phyloP scores from a whole-genome alignment of 2,113 vertebrate species.

The Sinocyclocheilus anophthalmus region DNA sequence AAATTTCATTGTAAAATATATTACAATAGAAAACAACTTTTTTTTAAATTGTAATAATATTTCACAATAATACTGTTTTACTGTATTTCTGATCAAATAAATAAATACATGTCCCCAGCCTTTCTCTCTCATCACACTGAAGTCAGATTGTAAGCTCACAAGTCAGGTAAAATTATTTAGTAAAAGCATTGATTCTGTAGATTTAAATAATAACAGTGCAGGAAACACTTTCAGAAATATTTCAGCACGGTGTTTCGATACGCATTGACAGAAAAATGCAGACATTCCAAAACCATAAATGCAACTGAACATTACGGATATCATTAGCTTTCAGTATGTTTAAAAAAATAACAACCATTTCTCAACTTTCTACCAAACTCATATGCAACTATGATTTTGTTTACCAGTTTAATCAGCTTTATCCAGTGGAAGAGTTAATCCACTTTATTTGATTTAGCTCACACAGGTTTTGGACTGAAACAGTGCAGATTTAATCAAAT shows the following conservation, averaged over 20 bases:
- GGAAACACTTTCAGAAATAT: background rate
- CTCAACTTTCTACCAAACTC: slow-evolving; percentile 50
- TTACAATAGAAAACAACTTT: background rate
- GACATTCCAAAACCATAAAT: background rate
- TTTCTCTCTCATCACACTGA: too few species aligned
- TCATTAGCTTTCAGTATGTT: background rate
- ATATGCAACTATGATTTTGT: slow-evolving; percentile 69
- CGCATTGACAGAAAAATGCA: background rate
- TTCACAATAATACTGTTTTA: background rate
- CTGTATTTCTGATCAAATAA: background rate
- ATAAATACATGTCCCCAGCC: too few species aligned
- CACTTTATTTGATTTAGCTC: slow-evolving; percentile 72
- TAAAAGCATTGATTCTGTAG: background rate
- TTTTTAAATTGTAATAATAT: too few species aligned
- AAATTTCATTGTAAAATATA: background rate
- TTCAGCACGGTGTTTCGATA: background rate
- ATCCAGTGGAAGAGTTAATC: slow-evolving; percentile 74
- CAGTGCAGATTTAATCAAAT: slow-evolving; percentile 75
- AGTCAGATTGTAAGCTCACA: too few species aligned
- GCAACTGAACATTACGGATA: background rate
- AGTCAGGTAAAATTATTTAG: background rate
- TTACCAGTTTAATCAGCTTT: slow-evolving; percentile 73
- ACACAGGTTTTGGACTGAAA: slow-evolving; percentile 70
- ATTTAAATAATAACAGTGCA: background rate
- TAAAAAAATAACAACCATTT: slow-evolving; percentile 30